These are phyloP conservation scores for Odocoileus virginianus DNA, from an alignment of 2,113 vertebrate genomes.

Conservation along the genomic window DNA sequence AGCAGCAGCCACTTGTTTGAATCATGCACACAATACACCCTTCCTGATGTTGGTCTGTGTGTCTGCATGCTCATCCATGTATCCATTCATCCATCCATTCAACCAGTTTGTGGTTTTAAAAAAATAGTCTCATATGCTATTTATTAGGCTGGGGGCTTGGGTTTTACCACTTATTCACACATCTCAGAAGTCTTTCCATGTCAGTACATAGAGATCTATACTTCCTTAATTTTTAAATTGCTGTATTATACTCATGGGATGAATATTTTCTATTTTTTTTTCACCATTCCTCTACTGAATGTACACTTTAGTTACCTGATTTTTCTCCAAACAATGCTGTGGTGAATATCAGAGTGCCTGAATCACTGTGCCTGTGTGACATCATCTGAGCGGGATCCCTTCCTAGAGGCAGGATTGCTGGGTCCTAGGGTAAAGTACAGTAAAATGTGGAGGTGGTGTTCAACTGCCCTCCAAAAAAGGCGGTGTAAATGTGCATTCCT, in stretches of 20 bases:
- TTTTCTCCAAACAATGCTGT: neutral
- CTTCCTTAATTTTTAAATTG: neutral
- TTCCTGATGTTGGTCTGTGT: rapidly evolving
- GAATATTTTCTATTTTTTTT: neutral
- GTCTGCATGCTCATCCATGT: neutral
- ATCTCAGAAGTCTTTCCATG: neutral
- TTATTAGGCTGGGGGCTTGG: neutral
- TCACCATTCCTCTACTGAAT: neutral
- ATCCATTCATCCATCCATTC: neutral
- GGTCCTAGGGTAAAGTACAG: neutral
- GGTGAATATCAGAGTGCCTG: neutral
- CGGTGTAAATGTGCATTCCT: neutral
- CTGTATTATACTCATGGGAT: neutral
- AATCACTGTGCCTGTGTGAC: rapidly evolving
- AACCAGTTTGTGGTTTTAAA: neutral
- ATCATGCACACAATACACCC: rapidly evolving
- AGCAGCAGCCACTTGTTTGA: neutral
- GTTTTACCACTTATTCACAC: neutral
- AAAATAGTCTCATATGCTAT: neutral
- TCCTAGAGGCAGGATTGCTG: neutral
- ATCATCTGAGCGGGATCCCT: no score
- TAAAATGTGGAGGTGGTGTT: neutral
- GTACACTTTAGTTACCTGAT: neutral
- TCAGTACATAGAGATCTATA: neutral
- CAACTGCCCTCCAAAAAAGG: neutral